phyloP scores from a whole-genome alignment of 2,113 vertebrate genomes.

The Conger conger region DNA sequence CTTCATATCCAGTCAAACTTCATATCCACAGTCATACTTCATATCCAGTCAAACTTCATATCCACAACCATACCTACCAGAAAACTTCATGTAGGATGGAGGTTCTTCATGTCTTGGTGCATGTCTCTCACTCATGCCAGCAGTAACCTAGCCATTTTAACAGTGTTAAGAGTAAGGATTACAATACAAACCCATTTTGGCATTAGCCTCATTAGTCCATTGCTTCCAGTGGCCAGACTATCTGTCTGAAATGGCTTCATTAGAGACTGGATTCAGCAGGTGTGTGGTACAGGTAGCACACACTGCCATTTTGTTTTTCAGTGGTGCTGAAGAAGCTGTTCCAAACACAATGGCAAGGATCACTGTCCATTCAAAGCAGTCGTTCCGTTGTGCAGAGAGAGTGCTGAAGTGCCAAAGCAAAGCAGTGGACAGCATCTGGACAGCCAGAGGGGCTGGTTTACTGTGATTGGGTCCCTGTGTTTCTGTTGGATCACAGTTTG shows the following conservation, averaged over 20 bases:
- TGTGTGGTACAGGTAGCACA: too few relatives aligned
- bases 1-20: constrained; percentile 45
- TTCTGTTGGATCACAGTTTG: not conserved
- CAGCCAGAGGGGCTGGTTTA: too few relatives aligned
- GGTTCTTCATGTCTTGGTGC: constrained; percentile 62
- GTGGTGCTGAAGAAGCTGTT: not conserved
- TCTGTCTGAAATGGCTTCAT: not conserved
- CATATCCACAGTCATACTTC: too few relatives aligned
- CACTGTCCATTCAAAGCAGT: too few relatives aligned
- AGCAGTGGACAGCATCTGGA: not conserved
- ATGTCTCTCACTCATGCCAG: constrained; percentile 65
- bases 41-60: too few relatives aligned
- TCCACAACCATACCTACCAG: too few relatives aligned
- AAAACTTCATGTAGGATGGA: constrained; percentile 63
- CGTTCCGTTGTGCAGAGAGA: too few relatives aligned
- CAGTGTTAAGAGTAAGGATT: constrained; percentile 63
- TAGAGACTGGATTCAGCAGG: not conserved
- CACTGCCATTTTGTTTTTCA: too few relatives aligned
- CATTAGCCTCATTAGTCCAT: constrained; percentile 58
- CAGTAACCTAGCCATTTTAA: constrained; percentile 61
- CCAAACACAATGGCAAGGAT: not conserved
- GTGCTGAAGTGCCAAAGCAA: not conserved
- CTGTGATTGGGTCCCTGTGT: not conserved
- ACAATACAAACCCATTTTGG: constrained; percentile 64
- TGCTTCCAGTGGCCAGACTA: not conserved